These are phyloP conservation scores for Nothoprocta perdicaria DNA, from an alignment of 2,113 vertebrate species.

Conservation along the genomic window DNA sequence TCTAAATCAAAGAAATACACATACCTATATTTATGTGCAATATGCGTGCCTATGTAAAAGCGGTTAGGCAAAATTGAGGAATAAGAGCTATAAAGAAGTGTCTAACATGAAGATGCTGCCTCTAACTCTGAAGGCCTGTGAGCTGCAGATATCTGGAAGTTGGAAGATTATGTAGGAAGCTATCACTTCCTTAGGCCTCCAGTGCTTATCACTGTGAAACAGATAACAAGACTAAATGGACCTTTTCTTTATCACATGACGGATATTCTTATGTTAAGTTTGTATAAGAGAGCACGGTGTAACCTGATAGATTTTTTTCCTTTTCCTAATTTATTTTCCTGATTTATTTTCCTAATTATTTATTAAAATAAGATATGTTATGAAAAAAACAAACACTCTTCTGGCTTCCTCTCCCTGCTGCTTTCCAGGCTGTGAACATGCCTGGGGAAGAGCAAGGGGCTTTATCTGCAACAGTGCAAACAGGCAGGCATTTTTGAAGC, in stretches of 20 bases:
- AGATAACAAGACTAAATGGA: neutral
- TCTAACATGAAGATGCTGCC: neutral
- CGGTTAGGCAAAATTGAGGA: neutral
- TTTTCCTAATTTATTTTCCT: neutral
- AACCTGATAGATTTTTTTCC: neutral
- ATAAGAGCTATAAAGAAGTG: neutral
- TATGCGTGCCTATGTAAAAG: neutral
- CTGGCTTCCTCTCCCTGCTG: neutral
- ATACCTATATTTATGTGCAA: neutral
- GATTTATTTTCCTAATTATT: too few relatives aligned
- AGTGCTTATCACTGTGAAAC: accelerated
- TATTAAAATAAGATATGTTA: neutral
- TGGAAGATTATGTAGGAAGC: neutral
- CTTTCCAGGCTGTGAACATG: neutral
- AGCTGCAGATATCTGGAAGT: neutral
- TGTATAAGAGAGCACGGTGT: accelerated
- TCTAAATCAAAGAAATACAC: neutral
- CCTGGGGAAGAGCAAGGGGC: neutral
- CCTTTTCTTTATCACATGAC: neutral
- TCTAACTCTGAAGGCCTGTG: neutral
- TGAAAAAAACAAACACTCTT: neutral
- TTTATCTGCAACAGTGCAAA: neutral
- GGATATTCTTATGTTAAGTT: neutral
- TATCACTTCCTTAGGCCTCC: neutral
- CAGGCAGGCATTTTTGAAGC: neutral